Evolutionary conservation across 2,888 invertebrate species (phyloP).

Genomic region (Geotrupes spiniger): DNA sequence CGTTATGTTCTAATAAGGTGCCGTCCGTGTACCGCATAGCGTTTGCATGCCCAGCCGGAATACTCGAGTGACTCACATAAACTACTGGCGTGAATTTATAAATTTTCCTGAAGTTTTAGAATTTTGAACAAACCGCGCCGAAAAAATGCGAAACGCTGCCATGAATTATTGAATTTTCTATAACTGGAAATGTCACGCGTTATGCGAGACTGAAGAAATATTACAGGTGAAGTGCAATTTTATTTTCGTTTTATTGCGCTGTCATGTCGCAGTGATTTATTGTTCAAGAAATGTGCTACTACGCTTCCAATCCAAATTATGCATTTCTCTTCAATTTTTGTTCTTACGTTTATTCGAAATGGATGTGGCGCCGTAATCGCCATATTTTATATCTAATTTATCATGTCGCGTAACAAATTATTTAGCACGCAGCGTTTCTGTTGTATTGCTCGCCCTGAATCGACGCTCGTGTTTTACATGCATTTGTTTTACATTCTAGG

Average conservation of each 20-base stretch:
- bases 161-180: slow-evolving; percentile 17
- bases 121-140: too few species aligned
- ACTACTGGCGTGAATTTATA: too few species aligned
- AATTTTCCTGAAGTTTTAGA: too few species aligned
- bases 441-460: not conserved
- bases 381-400: not conserved
- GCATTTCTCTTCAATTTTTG: slow-evolving; percentile 1
- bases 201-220: slow-evolving; percentile 30
- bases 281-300: slow-evolving; percentile 34
- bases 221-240: slow-evolving; percentile 36
- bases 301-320: slow-evolving; percentile 3
- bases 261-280: slow-evolving; percentile 41
- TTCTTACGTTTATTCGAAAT: not conserved
- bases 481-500: too few species aligned
- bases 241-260: slow-evolving; percentile 39
- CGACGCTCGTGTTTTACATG: too few species aligned
- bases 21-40: too few species aligned
- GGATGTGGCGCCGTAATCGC: not conserved
- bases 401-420: not conserved
- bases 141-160: not conserved
- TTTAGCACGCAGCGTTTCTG: not conserved
- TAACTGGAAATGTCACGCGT: slow-evolving; percentile 12
- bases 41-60: too few species aligned
- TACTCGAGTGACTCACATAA: too few species aligned
- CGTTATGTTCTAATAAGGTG: too few species aligned